phyloP scores from a whole-genome alignment of 1,140 invertebrate species.

The Venturia canescens region DNA sequence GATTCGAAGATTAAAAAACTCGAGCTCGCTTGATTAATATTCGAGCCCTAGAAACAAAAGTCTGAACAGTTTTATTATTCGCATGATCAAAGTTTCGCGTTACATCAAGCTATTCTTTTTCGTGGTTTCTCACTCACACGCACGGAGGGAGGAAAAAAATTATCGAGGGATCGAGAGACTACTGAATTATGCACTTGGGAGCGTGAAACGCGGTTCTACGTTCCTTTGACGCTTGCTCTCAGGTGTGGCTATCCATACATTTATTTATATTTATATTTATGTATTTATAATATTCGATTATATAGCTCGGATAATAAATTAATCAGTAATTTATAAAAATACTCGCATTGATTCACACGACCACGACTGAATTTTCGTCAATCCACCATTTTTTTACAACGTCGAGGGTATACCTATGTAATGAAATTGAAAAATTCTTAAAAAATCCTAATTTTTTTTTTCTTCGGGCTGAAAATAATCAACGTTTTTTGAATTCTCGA shows the following conservation, averaged over 20 bases:
- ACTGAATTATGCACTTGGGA: constrained; percentile 20
- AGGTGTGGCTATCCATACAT: background rate
- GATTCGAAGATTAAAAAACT: no score
- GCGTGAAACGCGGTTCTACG: constrained; percentile 22
- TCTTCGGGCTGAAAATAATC: background rate
- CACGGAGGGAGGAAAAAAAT: background rate
- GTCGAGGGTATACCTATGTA: background rate
- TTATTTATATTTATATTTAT: background rate
- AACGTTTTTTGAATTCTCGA: background rate
- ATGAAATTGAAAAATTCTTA: background rate
- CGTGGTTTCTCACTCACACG: no score
- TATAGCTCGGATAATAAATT: background rate
- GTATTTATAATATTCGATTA: background rate
- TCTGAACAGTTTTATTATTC: background rate
- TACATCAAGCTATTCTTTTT: background rate
- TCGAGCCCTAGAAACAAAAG: background rate
- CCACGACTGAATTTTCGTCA: background rate
- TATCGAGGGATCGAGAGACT: background rate
- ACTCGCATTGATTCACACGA: background rate
- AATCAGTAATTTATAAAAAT: background rate
- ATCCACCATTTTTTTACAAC: background rate
- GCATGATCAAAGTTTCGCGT: background rate
- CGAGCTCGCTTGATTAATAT: no score
- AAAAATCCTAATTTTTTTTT: background rate
- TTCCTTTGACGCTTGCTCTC: constrained; percentile 14